Evolutionary conservation across 2,113 vertebrate species (phyloP), one percentile per base, ranked within the genome.

Genomic region (Camelus dromedarius): DNA sequence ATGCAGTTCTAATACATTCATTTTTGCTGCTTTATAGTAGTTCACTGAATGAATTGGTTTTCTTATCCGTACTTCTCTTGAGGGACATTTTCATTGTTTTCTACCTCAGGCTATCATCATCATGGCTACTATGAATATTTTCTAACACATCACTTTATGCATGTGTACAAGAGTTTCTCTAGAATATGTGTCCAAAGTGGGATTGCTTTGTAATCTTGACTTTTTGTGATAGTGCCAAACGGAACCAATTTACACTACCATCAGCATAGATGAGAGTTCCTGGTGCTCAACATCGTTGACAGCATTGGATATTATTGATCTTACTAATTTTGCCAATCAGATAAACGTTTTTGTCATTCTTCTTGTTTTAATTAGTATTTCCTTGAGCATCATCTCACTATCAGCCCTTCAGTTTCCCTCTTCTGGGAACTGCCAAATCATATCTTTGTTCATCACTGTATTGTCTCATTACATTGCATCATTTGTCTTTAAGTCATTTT

Each of bases 301-400:
- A 91, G 67, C 64, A 69, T 38, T 79, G 30, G 2, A 13, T 48
- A 64, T 73, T 35, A 91, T 54, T 89, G 69, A 15, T 58, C 14
- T 79, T 96, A 56, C 2, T n/a, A 62, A 75, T 64, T 52, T 93
- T 85, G 75, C 86, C 20, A 91, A n/a, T 79, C 62, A 52, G 75
- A 62, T 60, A 93, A 96, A 70, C 56, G 42, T 91, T 0, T 2
- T 14, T 62, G 10, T 70, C 42, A 5, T 76, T 86, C 46, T 89
- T 77, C 6, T 85, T 86, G 64, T 84, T 95, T 96, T 95, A 60
- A 81, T 82, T 58, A 69, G 19, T 26, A 70, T 87, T 84, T 91
- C 46, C 30, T 14, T n/a, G 7, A 90, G 12, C 8, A 85, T 66
- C 38, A 94, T 84, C 66, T 96, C 32, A n/a, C 2, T 86, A 46